These are phyloP conservation scores for Columba guinea DNA, from an alignment of 2,797 vertebrate species.

Conservation along the genomic window DNA sequence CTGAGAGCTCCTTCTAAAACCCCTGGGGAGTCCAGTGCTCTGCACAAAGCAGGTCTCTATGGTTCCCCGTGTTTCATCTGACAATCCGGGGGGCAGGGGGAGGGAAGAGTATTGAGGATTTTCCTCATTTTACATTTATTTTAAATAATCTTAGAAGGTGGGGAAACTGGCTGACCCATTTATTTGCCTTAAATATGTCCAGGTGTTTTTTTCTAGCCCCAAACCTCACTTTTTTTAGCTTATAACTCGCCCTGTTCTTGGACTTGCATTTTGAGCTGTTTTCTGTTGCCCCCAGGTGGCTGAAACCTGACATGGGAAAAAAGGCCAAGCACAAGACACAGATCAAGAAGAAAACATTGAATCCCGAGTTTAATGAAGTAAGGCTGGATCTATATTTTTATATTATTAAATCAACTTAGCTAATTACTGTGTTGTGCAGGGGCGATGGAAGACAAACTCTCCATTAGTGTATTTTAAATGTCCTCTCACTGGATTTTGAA, in stretches of 20 bases:
- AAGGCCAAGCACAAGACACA: slow-evolving; percentile 97
- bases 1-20: not conserved
- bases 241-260: not conserved
- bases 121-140: not conserved
- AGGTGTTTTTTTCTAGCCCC: not conserved
- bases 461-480: rapidly evolving
- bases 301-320: slow-evolving; percentile 98
- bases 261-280: not conserved
- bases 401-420: not conserved
- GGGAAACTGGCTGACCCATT: not conserved
- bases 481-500: not conserved
- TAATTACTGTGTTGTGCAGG: rapidly evolving
- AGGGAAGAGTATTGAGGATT: not conserved
- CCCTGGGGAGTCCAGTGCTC: not conserved
- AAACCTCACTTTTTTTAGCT: not conserved
- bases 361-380: slow-evolving; percentile 98
- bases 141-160: not conserved
- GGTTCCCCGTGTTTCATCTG: not conserved
- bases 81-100: not conserved
- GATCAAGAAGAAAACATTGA: slow-evolving; percentile 98
- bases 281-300: slow-evolving; percentile 79
- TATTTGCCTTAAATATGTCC: not conserved
- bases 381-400: not conserved
- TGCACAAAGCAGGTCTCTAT: not conserved
- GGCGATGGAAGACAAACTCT: not conserved